Conservation (phyloP, 2,113 vertebrate species). For the Strix uralensis region DNA sequence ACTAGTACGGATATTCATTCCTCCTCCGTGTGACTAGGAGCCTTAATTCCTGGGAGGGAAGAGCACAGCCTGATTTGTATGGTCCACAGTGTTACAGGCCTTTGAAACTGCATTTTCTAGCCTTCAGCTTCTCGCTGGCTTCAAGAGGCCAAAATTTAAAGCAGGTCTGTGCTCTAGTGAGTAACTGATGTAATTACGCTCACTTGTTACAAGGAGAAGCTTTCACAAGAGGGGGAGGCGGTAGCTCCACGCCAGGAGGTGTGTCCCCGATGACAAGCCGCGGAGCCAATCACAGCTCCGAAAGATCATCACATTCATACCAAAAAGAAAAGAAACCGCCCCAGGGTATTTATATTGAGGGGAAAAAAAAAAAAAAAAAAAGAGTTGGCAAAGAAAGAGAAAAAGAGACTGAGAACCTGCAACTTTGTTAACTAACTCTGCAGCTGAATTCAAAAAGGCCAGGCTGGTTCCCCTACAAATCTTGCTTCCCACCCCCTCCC, state of each 20-base stretch:
- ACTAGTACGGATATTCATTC: background rate
- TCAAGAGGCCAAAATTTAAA: constrained; percentile 52
- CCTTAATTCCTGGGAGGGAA: constrained; percentile 4
- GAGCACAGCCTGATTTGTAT: background rate
- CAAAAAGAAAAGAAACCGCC: constrained; percentile 71
- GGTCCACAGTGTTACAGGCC: background rate
- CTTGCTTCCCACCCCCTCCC: constrained; percentile 2
- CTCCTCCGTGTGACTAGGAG: background rate
- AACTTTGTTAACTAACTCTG: constrained; percentile 52
- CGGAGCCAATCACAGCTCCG: constrained; percentile 54
- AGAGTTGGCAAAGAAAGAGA: background rate
- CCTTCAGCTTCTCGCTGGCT: constrained; percentile 28
- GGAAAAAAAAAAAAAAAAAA: background rate
- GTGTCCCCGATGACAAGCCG: constrained; percentile 36
- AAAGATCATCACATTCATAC: constrained; percentile 71
- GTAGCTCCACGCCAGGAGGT: constrained; percentile 46
- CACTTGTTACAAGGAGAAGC: constrained; percentile 65
- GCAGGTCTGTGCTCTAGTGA: constrained; percentile 71
- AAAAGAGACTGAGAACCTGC: constrained; percentile 50
- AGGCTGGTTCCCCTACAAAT: constrained; percentile 17
- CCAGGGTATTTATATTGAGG: constrained; percentile 39
- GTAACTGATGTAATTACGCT: constrained; percentile 75
- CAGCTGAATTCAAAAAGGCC: constrained; percentile 40
- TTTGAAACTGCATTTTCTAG: constrained; percentile 50
- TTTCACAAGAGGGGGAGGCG: constrained; percentile 53